Base-by-base conservation (phyloP, 2,888 invertebrate genomes). In the Caenorhabditis zanzibari region DNA sequence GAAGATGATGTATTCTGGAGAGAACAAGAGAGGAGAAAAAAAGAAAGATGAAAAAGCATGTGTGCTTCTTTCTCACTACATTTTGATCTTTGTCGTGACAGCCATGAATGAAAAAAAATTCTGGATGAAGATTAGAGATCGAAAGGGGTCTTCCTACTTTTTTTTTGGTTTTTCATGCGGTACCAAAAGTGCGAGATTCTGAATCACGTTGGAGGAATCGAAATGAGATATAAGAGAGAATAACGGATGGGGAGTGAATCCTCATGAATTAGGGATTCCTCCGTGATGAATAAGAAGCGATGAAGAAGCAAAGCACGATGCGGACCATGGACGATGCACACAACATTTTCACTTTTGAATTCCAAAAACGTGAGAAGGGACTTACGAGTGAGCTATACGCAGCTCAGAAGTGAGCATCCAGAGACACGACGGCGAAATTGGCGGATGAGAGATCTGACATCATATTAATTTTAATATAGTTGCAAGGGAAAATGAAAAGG, bases 81-180 rank as follows among this genome's bases (percentile, higher is more conserved):
- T 56, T 54, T 35, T 58, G 75, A 75, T 75, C 75, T 75, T 59
- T 75, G 75, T 66, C 75, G 47, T 54, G 66, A 44, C 22, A 44
- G 19, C 14, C 22, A 41, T 56, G 44, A 75, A 66, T 64, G 64
- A 66, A n/a, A n/a, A n/a, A n/a, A n/a, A n/a, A 58, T 75, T 75
- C 58, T 47, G 47, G 54, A 68, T 26, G 66, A 64, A 58, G 75
- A 75, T 75, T 75, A 75, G 44, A 75, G 75, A 75, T 66, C 74
- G 52, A 22, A n/a, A 52, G 22, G n/a, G 64, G 49, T 66, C 41
- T 38, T 24, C 22, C 38, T 26, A 38, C 12, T 12, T 32, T 7
- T 32, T 7, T 32, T 7, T 6, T 32, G 32, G 32, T 32, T 32
- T 38, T 38, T 38, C n/a, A 26, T 10, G 41, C 41, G 28, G 41